Base-by-base conservation (phyloP, 2,797 vertebrate genomes). In the Acanthurus tractus region DNA sequence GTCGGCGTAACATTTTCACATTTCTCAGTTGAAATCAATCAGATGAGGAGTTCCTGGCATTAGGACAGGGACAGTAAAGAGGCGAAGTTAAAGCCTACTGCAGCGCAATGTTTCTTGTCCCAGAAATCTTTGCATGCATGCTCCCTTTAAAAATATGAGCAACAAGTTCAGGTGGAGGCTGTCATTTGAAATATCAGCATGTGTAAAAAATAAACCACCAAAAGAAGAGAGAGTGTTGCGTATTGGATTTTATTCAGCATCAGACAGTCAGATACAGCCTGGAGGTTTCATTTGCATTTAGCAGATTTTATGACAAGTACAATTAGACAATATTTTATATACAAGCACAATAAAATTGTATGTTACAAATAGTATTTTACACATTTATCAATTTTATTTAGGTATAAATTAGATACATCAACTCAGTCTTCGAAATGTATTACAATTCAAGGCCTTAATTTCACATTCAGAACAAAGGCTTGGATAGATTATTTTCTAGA, bases 241-340 rank as follows among this genome's bases (percentile, higher is more conserved):
- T 44, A 29, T 3, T n/a, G 58, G 23, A 44, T 76, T 92, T 91
- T 89, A 90, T 89, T 91, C 53, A 61, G 49, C 69, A 77, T 83
- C 3, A 68, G 63, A 72, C 66, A 76, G n/a, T 58, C 20, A 87
- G 13, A 61, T 70, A 71, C 61, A 89, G 25, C 8, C 14, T 55
- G 2, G 67, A 65, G 38, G 58, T 63, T 70, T 81, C 34, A 64
- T 61, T 86, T 83, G 49, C 22, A 69, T 25, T 40, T 64, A 40
- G 57, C 45, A 79, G 38, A 59, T 74, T 79, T 59, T 3, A 29
- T 29, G 29, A 29, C 29, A 83, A 78, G 84, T 66, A 59, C 57
- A 83, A 48, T 72, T 65, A 74, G 18, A 74, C 6, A 72, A 50
- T 25, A 46, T 34, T 58, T 77, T 63, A 29, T 29, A 36, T 25